A percentile compares a stretch with the other conserved stretches of the same genome.
These are phyloP conservation scores for Folsomia candida DNA, from an alignment of 2,888 invertebrate genomes.

Conservation along the genomic window DNA sequence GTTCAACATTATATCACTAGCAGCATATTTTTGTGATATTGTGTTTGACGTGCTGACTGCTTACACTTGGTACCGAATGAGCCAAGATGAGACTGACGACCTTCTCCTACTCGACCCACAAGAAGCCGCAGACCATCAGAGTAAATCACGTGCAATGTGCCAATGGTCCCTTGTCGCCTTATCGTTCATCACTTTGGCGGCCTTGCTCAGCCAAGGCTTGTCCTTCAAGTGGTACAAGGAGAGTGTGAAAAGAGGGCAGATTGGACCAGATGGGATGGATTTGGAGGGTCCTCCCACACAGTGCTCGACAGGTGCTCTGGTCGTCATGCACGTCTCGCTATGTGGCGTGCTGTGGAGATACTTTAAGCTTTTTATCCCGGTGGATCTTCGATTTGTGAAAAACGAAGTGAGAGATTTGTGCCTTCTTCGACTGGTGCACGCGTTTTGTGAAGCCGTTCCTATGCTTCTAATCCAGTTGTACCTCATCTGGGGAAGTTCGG, in stretches of 20 bases:
- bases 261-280: constrained; percentile 51
- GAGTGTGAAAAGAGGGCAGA: constrained; percentile 44
- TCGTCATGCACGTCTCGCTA: constrained; percentile 55
- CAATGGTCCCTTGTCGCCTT: constrained; percentile 43
- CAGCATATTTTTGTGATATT: constrained; percentile 86
- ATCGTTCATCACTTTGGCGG: constrained; percentile 38
- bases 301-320: constrained; percentile 69
- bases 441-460: constrained; percentile 83
- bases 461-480: constrained; percentile 80
- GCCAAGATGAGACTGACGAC: constrained; percentile 21
- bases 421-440: constrained; percentile 78
- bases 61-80: constrained; percentile 74
- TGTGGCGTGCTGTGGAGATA: constrained; percentile 64
- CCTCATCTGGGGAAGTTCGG: constrained; percentile 61
- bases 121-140: not conserved
- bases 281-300: constrained; percentile 61
- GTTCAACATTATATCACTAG: constrained; percentile 85
- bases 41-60: constrained; percentile 84
- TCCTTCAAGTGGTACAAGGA: constrained; percentile 52
- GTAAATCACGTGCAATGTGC: constrained; percentile 22
- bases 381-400: constrained; percentile 76
- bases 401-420: constrained; percentile 70
- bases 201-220: constrained; percentile 53
- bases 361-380: constrained; percentile 78
- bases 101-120: constrained; percentile 11